Evolutionary conservation across 2,888 invertebrate species (phyloP).

Genomic region (Baccha elongata): DNA sequence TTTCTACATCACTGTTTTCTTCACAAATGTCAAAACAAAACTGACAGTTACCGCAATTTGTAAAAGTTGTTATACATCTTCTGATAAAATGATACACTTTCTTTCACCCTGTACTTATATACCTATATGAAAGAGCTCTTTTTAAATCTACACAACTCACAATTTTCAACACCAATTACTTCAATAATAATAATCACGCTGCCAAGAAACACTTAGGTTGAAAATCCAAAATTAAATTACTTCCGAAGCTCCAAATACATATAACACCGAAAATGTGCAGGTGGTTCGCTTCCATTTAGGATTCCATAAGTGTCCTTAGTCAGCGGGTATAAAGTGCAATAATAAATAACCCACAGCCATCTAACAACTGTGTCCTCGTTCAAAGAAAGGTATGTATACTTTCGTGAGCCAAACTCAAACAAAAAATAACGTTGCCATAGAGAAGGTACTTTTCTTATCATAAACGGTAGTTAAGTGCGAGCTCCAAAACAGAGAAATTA

Average conservation of each 20-base stretch:
- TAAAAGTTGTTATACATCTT: no score
- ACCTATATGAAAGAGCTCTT: constrained; percentile 2
- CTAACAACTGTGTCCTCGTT: constrained; percentile 15
- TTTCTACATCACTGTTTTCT: no score
- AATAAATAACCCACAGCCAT: constrained; percentile 63
- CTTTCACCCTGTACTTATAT: no score
- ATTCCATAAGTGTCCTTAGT: constrained; percentile 41
- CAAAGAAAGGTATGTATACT: constrained; percentile 20
- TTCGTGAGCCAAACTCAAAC: constrained; percentile 1
- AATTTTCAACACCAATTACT: constrained; percentile 2
- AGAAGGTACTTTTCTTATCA: constrained; percentile 59
- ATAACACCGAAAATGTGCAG: constrained; percentile 40
- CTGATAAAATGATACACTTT: no score
- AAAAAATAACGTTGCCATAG: constrained; percentile 18
- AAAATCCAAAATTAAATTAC: constrained; percentile 54
- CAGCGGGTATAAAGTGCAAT: constrained; percentile 62
- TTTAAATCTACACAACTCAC: neutral
- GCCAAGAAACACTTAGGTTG: constrained; percentile 40
- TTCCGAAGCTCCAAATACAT: neutral
- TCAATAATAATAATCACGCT: constrained; percentile 44
- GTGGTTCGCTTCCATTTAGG: constrained; percentile 41
- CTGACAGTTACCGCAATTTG: no score
- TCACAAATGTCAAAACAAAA: no score
- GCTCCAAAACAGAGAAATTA: constrained; percentile 34
- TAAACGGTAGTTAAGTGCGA: constrained; percentile 62